Conservation (phyloP, 2,888 invertebrate species). For the Bellardia pandia region DNA sequence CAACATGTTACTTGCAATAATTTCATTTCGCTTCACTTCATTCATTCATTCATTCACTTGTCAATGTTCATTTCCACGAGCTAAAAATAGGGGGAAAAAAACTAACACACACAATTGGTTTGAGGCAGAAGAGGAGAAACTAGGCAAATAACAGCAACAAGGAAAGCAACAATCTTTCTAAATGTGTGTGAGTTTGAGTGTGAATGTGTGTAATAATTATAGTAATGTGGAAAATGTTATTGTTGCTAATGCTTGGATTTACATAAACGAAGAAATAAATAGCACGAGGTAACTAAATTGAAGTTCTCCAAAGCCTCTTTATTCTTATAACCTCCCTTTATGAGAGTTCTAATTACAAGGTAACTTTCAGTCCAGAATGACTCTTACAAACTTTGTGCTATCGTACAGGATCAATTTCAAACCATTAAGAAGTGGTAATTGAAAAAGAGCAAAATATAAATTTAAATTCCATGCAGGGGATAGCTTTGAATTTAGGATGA, state of each 20-base stretch:
- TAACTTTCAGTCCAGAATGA: no score
- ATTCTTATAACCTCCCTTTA: no score
- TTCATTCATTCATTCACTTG: conserved; percentile 45
- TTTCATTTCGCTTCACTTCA: conserved; percentile 47
- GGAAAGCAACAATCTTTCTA: conserved; percentile 39
- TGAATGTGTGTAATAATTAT: conserved; percentile 54
- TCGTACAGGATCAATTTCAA: no score
- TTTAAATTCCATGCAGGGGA: no score
- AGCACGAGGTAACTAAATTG: background rate
- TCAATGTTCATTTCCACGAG: conserved; percentile 56
- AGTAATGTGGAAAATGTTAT: conserved; percentile 30
- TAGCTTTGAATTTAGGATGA: no score
- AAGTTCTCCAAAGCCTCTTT: no score
- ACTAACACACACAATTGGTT: conserved; percentile 8
- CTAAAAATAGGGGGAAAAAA: conserved; percentile 2
- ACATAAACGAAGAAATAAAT: background rate
- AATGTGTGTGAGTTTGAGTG: background rate
- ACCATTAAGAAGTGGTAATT: no score
- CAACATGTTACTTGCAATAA: conserved; percentile 58
- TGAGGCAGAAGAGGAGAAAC: background rate
- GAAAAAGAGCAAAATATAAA: no score
- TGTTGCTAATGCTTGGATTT: conserved; percentile 7
- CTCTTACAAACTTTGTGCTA: no score
- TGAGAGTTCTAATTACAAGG: no score
- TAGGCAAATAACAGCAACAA: conserved; percentile 5